phyloP scores from a whole-genome alignment of 2,797 vertebrate species.

The Sebastes matsubarae region DNA sequence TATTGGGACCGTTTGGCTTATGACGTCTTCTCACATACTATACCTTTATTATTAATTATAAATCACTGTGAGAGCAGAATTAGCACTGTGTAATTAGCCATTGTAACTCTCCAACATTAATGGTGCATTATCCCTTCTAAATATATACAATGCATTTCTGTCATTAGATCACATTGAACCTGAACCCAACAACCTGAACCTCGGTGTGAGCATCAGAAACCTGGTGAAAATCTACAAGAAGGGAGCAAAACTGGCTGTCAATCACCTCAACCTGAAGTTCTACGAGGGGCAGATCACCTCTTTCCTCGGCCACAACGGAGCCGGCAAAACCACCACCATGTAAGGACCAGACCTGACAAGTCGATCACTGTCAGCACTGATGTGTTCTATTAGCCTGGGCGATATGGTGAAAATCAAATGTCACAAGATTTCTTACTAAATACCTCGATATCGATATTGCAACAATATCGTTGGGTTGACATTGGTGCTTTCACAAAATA shows the following conservation, averaged over 20 bases:
- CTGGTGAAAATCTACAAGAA: slow-evolving; percentile 90
- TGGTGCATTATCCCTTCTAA: not conserved
- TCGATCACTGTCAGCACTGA: not conserved
- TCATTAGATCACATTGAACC: slow-evolving; percentile 85
- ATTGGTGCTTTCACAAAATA: too few relatives aligned
- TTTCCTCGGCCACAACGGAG: slow-evolving; percentile 92
- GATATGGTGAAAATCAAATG: too few relatives aligned
- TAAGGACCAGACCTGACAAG: slow-evolving; percentile 68
- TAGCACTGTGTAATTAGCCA: not conserved
- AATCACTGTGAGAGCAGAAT: not conserved
- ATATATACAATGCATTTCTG: not conserved
- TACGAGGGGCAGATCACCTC: slow-evolving; percentile 93
- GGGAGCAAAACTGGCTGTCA: slow-evolving; percentile 83
- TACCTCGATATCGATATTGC: too few relatives aligned
- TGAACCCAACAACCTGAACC: slow-evolving; percentile 77
- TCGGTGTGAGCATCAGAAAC: slow-evolving; percentile 86
- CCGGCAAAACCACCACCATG: slow-evolving; percentile 94
- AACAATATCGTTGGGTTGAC: too few relatives aligned
- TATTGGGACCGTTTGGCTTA: not conserved
- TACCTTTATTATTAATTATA: not conserved
- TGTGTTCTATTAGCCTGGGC: too few relatives aligned
- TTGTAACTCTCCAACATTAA: not conserved
- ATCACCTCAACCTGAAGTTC: slow-evolving; percentile 91
- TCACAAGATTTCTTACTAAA: too few relatives aligned
- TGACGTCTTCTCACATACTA: not conserved